Evolutionary conservation across 2,888 invertebrate genomes (phyloP).

Genomic region (Netelia inedita): DNA sequence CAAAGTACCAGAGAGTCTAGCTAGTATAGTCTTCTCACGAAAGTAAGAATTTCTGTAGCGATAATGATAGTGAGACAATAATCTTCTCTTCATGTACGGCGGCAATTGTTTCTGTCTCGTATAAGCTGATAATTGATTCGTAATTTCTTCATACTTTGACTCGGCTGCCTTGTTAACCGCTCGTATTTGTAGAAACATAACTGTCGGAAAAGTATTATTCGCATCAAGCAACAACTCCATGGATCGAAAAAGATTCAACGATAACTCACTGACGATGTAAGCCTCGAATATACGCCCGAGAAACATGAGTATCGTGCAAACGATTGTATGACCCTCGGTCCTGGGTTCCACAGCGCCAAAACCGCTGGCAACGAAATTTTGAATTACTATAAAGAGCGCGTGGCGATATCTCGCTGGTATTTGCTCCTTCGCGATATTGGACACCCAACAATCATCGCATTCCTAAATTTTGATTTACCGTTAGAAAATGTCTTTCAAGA

Average conservation of each 20-base stretch:
- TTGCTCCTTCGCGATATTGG: slow-evolving; percentile 60
- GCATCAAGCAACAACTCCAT: background rate
- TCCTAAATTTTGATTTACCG: slow-evolving; percentile 68
- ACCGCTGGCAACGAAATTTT: slow-evolving; percentile 79
- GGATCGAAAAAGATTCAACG: background rate
- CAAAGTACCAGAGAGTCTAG: slow-evolving; percentile 78
- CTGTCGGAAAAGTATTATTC: slow-evolving; percentile 73
- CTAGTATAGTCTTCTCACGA: slow-evolving; percentile 82
- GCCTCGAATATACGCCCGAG: slow-evolving; percentile 79
- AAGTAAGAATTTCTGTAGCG: slow-evolving; percentile 84
- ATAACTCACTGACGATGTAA: slow-evolving; percentile 78
- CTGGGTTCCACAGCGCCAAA: slow-evolving; percentile 76
- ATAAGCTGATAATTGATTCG: slow-evolving; percentile 84
- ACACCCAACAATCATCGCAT: slow-evolving; percentile 78
- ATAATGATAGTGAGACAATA: slow-evolving; percentile 83
- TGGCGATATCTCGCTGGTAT: slow-evolving; percentile 73
- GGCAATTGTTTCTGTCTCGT: slow-evolving; percentile 84
- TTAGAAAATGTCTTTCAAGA: background rate
- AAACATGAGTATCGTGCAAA: slow-evolving; percentile 79
- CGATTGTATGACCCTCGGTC: slow-evolving; percentile 74
- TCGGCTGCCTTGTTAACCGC: slow-evolving; percentile 77
- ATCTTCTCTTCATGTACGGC: slow-evolving; percentile 80
- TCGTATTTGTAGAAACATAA: slow-evolving; percentile 80
- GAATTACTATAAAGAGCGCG: slow-evolving; percentile 79
- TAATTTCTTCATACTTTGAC: slow-evolving; percentile 83